Conservation (phyloP, 1,140 invertebrate genomes). For the Lepidurus arcticus region DNA sequence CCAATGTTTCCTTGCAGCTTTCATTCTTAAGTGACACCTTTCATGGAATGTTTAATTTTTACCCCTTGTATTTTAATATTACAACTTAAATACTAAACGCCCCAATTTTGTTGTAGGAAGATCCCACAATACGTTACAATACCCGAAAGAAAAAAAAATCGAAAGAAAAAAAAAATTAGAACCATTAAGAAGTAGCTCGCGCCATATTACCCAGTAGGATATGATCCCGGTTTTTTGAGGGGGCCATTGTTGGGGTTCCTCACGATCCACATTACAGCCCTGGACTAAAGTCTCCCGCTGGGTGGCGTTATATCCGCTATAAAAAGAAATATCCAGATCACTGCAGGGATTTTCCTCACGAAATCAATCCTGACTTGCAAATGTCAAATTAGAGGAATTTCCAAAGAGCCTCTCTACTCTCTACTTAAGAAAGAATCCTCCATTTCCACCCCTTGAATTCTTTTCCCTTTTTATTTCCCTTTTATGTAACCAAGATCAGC, state of each 20-base stretch:
- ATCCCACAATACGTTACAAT: background rate
- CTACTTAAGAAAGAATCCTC: too few species aligned
- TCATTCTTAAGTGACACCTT: too few species aligned
- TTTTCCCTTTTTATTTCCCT: too few species aligned
- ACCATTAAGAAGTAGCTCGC: slow-evolving; percentile 11
- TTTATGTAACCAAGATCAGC: too few species aligned
- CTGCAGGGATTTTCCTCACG: slow-evolving; percentile 10
- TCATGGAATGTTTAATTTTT: too few species aligned
- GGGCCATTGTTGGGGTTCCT: slow-evolving; percentile 1
- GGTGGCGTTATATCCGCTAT: background rate
- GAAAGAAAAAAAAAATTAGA: background rate
- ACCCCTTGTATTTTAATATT: too few species aligned
- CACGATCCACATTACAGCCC: background rate
- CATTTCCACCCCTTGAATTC: too few species aligned
- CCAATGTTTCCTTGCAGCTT: too few species aligned
- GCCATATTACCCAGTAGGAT: background rate
- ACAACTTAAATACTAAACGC: too few species aligned
- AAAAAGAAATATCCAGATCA: slow-evolving; percentile 15
- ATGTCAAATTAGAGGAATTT: background rate
- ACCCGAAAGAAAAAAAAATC: background rate
- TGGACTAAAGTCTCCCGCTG: background rate
- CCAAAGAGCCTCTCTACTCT: too few species aligned
- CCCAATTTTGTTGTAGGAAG: too few species aligned
- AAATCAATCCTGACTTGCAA: slow-evolving; percentile 14
- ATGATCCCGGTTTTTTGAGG: background rate